Evolutionary conservation across 2,113 vertebrate genomes (phyloP).

Genomic region (Aspidoscelis tigris): DNA sequence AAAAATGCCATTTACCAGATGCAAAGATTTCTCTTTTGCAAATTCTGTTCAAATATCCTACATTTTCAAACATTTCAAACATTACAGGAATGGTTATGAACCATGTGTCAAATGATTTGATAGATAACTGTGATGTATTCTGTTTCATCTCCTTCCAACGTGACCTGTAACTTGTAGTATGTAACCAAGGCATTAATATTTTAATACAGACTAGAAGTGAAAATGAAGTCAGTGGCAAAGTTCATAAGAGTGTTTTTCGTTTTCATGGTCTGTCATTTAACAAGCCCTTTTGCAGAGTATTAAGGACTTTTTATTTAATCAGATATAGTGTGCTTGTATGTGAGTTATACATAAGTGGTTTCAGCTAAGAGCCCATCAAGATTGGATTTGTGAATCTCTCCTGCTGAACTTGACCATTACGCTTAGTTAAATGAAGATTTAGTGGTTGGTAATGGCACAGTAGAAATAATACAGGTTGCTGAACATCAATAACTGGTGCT

Average conservation of each 20-base stretch:
- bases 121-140: slow-evolving; percentile 18
- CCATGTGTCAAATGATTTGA: slow-evolving; percentile 30
- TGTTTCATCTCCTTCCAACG: slow-evolving; percentile 54
- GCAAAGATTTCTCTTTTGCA: background rate
- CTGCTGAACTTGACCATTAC: slow-evolving; percentile 17
- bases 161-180: slow-evolving; percentile 48
- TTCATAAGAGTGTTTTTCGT: slow-evolving; percentile 15
- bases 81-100: slow-evolving; percentile 32
- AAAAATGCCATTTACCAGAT: background rate
- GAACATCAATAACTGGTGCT: slow-evolving; percentile 11
- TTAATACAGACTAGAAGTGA: slow-evolving; percentile 56
- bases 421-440: slow-evolving; percentile 9
- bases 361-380: background rate
- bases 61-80: slow-evolving; percentile 32
- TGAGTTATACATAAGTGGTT: background rate
- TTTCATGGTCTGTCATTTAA: slow-evolving; percentile 35
- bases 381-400: slow-evolving; percentile 8
- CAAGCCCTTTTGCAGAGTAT: slow-evolving; percentile 30
- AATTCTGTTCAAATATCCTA: slow-evolving; percentile 36
- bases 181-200: slow-evolving; percentile 65
- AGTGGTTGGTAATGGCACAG: background rate
- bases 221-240: slow-evolving; percentile 50
- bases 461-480: slow-evolving; percentile 1
- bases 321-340: background rate
- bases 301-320: slow-evolving; percentile 22